phyloP scores from a whole-genome alignment of 1,140 invertebrate genomes.

The Caenorhabditis inopinata region DNA sequence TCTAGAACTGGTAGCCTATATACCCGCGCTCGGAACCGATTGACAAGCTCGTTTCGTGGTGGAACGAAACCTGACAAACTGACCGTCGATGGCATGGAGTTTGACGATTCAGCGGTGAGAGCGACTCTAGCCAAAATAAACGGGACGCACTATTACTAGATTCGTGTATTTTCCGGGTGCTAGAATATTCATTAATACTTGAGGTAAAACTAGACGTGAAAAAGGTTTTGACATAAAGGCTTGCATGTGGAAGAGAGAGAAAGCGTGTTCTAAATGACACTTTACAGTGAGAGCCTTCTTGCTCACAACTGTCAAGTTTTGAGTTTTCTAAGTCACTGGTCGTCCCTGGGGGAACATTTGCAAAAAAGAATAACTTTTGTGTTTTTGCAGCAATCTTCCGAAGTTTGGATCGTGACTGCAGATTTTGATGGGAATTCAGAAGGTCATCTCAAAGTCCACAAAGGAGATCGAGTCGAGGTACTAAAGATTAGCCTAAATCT shows the following conservation, averaged over 20 bases:
- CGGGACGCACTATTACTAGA: neutral
- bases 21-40: conserved; percentile 39
- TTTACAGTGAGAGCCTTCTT: neutral
- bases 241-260: neutral
- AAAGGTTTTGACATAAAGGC: no score
- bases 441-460: conserved; percentile 30
- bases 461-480: conserved; percentile 40
- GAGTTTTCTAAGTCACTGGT: neutral
- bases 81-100: neutral
- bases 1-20: conserved; percentile 46
- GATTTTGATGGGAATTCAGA: conserved; percentile 22
- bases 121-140: neutral
- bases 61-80: conserved; percentile 22
- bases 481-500: no score
- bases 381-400: conserved; percentile 26
- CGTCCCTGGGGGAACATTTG: neutral
- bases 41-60: conserved; percentile 43
- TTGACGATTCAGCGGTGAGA: conserved; percentile 20
- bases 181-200: neutral
- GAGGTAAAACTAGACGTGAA: no score
- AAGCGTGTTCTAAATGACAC: neutral
- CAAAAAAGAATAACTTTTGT: no score
- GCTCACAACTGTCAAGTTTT: neutral
- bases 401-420: conserved; percentile 30
- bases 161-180: neutral